Evolutionary conservation across 2,797 vertebrate species (phyloP).

Genomic region (Chelon auratus): DNA sequence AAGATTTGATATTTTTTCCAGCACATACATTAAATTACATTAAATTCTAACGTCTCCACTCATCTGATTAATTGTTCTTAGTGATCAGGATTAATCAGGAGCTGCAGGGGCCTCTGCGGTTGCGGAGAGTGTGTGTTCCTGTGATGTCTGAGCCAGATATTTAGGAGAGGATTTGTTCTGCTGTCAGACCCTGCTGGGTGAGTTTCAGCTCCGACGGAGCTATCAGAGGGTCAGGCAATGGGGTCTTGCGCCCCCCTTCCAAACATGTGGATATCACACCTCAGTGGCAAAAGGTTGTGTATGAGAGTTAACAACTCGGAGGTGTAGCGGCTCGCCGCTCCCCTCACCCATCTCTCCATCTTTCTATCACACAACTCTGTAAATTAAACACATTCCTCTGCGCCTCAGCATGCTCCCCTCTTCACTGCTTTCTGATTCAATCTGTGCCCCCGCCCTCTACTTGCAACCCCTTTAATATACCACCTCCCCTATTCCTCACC

Average conservation of each 20-base stretch:
- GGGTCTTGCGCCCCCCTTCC: slow-evolving; percentile 14
- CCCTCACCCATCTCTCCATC: slow-evolving; percentile 43
- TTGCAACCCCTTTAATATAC: slow-evolving; percentile 19
- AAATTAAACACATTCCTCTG: slow-evolving; percentile 63
- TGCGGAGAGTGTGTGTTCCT: background rate
- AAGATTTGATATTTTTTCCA: background rate
- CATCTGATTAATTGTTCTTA: background rate
- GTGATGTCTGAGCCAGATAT: slow-evolving; percentile 50
- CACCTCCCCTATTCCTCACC: slow-evolving; percentile 49
- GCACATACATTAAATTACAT: background rate
- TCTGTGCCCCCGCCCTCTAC: slow-evolving; percentile 10
- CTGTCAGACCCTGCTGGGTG: slow-evolving; percentile 42
- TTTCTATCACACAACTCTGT: slow-evolving; percentile 57
- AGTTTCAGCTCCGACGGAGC: slow-evolving; percentile 19
- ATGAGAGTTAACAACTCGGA: slow-evolving; percentile 75
- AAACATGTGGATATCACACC: slow-evolving; percentile 78
- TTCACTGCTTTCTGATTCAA: slow-evolving; percentile 34
- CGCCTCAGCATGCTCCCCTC: slow-evolving; percentile 4
- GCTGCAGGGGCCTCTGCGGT: slow-evolving; percentile 1
- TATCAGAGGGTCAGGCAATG: background rate
- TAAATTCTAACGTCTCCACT: background rate
- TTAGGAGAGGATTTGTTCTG: slow-evolving; percentile 61
- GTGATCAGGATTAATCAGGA: background rate
- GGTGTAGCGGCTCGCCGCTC: slow-evolving; percentile 58
- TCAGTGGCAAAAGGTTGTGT: slow-evolving; percentile 80